Evolutionary conservation across 2,113 vertebrate species (phyloP), one percentile per base, ranked within the genome.

Genomic region (Sinocyclocheilus anshuiensis): DNA sequence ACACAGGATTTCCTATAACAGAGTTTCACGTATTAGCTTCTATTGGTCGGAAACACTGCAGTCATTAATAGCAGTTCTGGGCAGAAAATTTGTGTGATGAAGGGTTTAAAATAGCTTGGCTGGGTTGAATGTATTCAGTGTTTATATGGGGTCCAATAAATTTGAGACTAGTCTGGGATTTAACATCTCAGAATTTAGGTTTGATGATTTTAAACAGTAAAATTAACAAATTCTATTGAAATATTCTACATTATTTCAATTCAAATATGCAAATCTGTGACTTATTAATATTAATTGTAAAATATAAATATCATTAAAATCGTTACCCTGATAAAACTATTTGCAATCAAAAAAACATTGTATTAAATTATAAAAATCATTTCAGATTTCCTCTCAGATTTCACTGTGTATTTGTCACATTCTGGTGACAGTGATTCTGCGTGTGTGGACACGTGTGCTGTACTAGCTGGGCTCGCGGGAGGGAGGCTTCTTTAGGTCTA

Each of bases 11-110:
- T 86, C 69, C 80, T 76, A 36, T 33, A 78, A 92, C 86, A 87
- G 89, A 90, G 88, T 55, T 89, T 87, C 82, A 88, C 61, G 88
- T 91, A 90, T 91, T 91, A 86, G 86, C 87, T 42, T 81, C 63
- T 8, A 16, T 18, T 84, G 50, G 82, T 15, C 33, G 1, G 50
- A 71, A 48, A 57, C 53, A 45, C 29, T 72, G 81, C 16, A 39
- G 63, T 29, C 33, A 71, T 48, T 67, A 33, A 53, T 88, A 88
- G 92, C 77, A 76, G 78, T 48, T 24, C 45, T 36, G 65, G 15
- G 15, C 72, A 76, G 22, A 50, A 76, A 24, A 76, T 76, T 15
- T 3, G 1, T n/a, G 24, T 67, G 24, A 29, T 67, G 24, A 29
- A 29, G 63, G 13, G 7, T 20, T 9, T 71, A 7, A 36, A 77